Conservation (phyloP, 2,888 invertebrate genomes). For the Coelinius sp. region DNA sequence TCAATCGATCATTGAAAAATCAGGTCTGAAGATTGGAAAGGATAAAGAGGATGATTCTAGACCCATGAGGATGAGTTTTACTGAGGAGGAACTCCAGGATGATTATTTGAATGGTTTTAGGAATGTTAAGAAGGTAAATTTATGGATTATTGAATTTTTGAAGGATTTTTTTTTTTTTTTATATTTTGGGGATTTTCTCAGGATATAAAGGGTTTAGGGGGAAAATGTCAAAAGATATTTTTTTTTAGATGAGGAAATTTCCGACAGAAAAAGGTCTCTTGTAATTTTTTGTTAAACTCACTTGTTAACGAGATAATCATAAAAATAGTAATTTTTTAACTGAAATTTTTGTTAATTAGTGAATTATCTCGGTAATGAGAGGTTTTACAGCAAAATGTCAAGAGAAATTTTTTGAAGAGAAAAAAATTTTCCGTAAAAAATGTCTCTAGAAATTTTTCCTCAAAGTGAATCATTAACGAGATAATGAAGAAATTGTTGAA, state of each 20-base stretch:
- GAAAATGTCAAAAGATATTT: too few species aligned
- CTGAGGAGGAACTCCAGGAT: background rate
- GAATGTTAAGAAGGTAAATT: conserved; percentile 14
- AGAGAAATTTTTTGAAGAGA: too few species aligned
- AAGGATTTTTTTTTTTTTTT: background rate
- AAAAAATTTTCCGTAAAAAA: too few species aligned
- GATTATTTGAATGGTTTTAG: conserved; percentile 24
- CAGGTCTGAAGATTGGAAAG: conserved; percentile 23
- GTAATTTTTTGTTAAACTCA: too few species aligned
- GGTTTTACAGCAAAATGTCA: too few species aligned
- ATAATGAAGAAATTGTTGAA: too few species aligned
- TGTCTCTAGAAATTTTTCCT: too few species aligned
- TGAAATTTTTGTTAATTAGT: too few species aligned
- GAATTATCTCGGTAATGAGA: too few species aligned
- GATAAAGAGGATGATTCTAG: conserved; percentile 8
- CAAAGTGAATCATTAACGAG: too few species aligned
- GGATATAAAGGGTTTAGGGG: background rate
- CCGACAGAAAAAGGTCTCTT: too few species aligned
- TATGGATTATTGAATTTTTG: background rate
- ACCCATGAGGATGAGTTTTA: background rate
- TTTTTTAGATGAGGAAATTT: too few species aligned
- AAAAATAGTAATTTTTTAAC: background rate
- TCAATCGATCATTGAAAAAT: conserved; percentile 34
- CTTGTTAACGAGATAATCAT: background rate
- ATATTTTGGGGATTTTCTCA: background rate